These are phyloP conservation scores for Etheostoma perlongum DNA, from an alignment of 2,797 vertebrate genomes.

Conservation along the genomic window DNA sequence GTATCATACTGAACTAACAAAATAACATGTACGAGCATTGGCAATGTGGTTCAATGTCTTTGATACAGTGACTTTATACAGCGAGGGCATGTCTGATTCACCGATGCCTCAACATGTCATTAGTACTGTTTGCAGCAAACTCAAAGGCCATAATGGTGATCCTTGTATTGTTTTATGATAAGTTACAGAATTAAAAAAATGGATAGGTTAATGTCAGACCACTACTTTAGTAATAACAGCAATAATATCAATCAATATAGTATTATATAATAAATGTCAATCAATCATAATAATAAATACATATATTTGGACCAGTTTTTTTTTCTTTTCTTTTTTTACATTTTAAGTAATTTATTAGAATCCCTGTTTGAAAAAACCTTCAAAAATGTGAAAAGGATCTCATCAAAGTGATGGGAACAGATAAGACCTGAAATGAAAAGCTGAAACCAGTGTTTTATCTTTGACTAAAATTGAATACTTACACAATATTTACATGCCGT, in stretches of 20 bases:
- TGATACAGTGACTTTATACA: constrained; percentile 79
- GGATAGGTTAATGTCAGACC: constrained; percentile 75
- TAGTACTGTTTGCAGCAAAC: constrained; percentile 85
- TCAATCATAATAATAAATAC: constrained; percentile 82
- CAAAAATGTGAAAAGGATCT: constrained; percentile 63
- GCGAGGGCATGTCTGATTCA: constrained; percentile 77
- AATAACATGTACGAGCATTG: constrained; percentile 82
- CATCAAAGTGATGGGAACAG: constrained; percentile 62
- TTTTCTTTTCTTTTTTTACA: constrained; percentile 33
- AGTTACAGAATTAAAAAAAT: constrained; percentile 74
- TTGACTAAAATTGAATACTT: constrained; percentile 81
- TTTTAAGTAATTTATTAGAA: constrained; percentile 71
- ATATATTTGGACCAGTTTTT: constrained; percentile 63
- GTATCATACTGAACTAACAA: constrained; percentile 79
- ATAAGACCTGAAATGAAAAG: constrained; percentile 64
- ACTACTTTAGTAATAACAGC: constrained; percentile 82
- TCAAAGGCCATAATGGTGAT: constrained; percentile 90
- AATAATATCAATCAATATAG: constrained; percentile 84
- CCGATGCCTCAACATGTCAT: constrained; percentile 82
- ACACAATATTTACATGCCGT: constrained; percentile 85
- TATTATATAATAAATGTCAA: constrained; percentile 81
- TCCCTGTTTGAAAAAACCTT: constrained; percentile 73
- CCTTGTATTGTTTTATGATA: constrained; percentile 80
- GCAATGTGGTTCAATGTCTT: constrained; percentile 76
- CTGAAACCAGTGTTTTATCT: constrained; percentile 50